These are phyloP conservation scores for Sitophilus oryzae DNA, from an alignment of 1,140 invertebrate species.

Conservation along the genomic window DNA sequence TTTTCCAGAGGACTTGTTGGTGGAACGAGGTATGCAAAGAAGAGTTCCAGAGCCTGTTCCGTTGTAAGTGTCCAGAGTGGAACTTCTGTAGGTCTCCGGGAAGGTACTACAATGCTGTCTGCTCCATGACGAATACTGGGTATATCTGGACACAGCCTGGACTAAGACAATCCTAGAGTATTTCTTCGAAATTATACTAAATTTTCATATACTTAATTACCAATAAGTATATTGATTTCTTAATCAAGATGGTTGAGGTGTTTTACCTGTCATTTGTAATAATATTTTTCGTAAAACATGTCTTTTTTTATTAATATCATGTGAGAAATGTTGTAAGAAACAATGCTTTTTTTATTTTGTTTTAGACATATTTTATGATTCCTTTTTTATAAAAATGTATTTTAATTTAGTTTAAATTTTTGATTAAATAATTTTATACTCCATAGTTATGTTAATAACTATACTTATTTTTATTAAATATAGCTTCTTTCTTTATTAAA, in stretches of 20 bases:
- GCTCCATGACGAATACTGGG: slow-evolving; percentile 83
- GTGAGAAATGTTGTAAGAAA: too few species aligned
- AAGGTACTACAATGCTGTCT: slow-evolving; percentile 83
- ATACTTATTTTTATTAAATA: too few species aligned
- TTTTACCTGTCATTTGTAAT: slow-evolving; percentile 15
- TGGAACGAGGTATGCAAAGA: slow-evolving; percentile 91
- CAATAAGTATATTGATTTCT: not conserved
- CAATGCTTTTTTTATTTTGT: too few species aligned
- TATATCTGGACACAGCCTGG: slow-evolving; percentile 80
- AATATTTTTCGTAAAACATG: slow-evolving; percentile 11
- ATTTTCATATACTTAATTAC: slow-evolving; percentile 1
- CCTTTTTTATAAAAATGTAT: too few species aligned
- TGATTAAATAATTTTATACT: too few species aligned
- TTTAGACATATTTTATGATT: too few species aligned
- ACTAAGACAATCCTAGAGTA: slow-evolving; percentile 39
- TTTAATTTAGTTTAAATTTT: too few species aligned
- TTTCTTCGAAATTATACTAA: not conserved
- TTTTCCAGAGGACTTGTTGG: slow-evolving; percentile 75
- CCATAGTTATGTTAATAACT: too few species aligned
- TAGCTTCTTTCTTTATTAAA: too few species aligned
- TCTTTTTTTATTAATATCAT: slow-evolving; percentile 9
- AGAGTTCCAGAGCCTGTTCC: slow-evolving; percentile 79
- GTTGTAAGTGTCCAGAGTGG: slow-evolving; percentile 80
- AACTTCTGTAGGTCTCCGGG: slow-evolving; percentile 82
- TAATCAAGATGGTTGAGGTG: slow-evolving; percentile 7